These are phyloP conservation scores for Pedicia rivosa DNA, from an alignment of 2,888 invertebrate species.

Conservation along the genomic window DNA sequence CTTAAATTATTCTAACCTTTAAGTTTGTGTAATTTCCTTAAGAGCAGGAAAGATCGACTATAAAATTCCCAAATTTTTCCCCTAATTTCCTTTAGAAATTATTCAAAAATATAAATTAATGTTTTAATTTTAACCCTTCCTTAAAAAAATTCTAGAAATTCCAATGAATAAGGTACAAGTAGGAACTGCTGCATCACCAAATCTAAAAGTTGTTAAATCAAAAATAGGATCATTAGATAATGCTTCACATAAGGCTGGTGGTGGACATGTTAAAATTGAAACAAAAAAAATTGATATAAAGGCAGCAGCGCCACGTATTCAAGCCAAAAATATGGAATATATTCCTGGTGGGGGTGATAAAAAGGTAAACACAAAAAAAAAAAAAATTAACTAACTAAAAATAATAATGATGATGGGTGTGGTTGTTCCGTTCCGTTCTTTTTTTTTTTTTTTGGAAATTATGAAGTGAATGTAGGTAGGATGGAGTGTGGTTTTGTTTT, in stretches of 20 bases:
- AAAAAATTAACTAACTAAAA: not conserved
- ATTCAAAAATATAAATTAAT: too few species aligned
- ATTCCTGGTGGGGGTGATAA: conserved; percentile 77
- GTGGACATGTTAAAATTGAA: conserved; percentile 77
- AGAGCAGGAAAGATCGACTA: too few species aligned
- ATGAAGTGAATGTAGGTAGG: too few species aligned
- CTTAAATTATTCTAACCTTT: too few species aligned
- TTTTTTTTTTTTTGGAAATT: too few species aligned
- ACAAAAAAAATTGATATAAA: conserved; percentile 72
- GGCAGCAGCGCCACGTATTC: conserved; percentile 71
- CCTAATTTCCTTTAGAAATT: too few species aligned
- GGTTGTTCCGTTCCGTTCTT: too few species aligned
- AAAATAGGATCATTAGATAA: conserved; percentile 89
- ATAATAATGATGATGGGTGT: not conserved
- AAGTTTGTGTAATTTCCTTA: too few species aligned
- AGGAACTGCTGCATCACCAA: conserved; percentile 81
- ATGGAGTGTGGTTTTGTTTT: too few species aligned
- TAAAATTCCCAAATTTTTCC: too few species aligned
- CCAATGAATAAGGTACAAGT: conserved; percentile 91
- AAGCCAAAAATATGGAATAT: conserved; percentile 82
- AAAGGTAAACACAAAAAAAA: conserved; percentile 43
- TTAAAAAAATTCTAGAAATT: conserved; percentile 59
- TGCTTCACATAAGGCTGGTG: conserved; percentile 74
- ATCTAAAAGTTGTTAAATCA: conserved; percentile 78
- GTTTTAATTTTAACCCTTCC: too few species aligned